Evolutionary conservation across 1,140 invertebrate species (phyloP), one percentile per base, ranked within the genome.

Genomic region (Drosophila lacteicornis): DNA sequence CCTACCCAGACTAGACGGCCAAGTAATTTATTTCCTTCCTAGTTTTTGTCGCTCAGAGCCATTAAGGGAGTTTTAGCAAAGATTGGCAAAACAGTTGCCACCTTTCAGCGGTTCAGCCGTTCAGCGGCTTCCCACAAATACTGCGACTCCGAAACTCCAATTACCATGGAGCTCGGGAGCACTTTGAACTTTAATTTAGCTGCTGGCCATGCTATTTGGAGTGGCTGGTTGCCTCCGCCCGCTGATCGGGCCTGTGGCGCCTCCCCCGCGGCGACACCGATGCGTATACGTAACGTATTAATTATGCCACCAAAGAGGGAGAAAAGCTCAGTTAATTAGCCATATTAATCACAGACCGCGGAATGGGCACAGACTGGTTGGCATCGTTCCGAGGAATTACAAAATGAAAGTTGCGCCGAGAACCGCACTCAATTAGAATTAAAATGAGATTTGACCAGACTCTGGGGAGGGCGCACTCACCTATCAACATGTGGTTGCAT

Each of bases 221-320:
- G 17, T 33, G 49, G 19, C 51, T 47, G 25, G 19, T 45, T 47
- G 25, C 50, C 50, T 51, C 56, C 49, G 12, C 67, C 71, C 63
- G 75, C 63, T 56, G 75, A 22, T 62, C 36, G 13, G 49, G 49
- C 84, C 77, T 40, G 58, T 57, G 53, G 80, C 77, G 59, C 25
- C 81, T 74, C 74, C 85, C 71, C 82, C 74, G 85, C 85, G 75
- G 85, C 77, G 84, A 68, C 77, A 71, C 75, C 67, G 51, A 59
- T 78, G 82, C 79, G 86, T 88, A 90, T 88, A 88, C 85, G 85
- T 88, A 88, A 88, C 86, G 68, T 88, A 85, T 90, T 88, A 90
- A 90, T 90, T 90, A 88, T 85, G 70, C 61, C 30, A 15, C 62
- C 49, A 15, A 30, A 46, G 22, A 42, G 49, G 50, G 69, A 61